phyloP scores from a whole-genome alignment of 2,797 vertebrate species.

The Ctenosaura bakeri region DNA sequence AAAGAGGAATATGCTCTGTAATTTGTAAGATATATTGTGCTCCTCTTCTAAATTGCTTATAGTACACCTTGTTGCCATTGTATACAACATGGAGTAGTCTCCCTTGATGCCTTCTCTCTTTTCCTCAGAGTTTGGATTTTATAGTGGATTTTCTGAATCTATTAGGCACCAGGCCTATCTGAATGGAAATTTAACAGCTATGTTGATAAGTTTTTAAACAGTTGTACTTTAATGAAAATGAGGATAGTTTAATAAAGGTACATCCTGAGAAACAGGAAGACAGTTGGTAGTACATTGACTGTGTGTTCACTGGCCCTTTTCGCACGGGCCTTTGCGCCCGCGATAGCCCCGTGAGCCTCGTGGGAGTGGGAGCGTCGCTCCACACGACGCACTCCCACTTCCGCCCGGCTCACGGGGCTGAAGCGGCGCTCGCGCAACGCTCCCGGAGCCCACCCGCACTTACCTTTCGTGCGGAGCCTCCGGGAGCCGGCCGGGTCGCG shows the following conservation, averaged over 20 bases:
- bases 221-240: background rate
- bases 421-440: too few relatives aligned
- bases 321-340: too few relatives aligned
- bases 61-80: background rate
- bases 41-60: background rate
- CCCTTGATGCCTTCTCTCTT: background rate
- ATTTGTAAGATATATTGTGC: background rate
- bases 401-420: too few relatives aligned
- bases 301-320: constrained; percentile 29
- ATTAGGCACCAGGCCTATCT: background rate
- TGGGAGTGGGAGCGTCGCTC: too few relatives aligned
- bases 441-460: too few relatives aligned
- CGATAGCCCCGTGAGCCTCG: too few relatives aligned
- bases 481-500: too few relatives aligned
- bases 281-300: constrained; percentile 31
- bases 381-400: too few relatives aligned
- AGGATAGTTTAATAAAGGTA: constrained; percentile 11
- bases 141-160: background rate
- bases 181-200: background rate
- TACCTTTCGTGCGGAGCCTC: too few relatives aligned
- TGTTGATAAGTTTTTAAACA: constrained; percentile 39
- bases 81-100: background rate
- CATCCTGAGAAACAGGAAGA: constrained; percentile 8
- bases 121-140: background rate
- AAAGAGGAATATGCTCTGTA: background rate